Conservation (phyloP, 1,140 invertebrate genomes). For the Micrasema minimum region DNA sequence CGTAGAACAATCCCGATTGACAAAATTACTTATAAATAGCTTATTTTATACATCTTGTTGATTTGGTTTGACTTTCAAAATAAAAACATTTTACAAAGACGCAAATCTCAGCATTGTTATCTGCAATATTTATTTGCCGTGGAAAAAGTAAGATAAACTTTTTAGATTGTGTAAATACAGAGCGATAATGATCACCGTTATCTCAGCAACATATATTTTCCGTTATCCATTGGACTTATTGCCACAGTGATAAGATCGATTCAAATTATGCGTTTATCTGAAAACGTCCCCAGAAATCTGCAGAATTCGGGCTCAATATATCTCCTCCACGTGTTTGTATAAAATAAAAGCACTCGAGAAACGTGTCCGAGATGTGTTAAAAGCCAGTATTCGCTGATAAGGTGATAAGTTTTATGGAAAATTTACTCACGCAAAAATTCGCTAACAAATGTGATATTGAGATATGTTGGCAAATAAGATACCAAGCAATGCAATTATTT, state of each 20-base stretch:
- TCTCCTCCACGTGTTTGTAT: background rate
- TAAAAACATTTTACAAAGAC: no score
- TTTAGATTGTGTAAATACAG: slow-evolving; percentile 11
- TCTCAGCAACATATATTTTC: slow-evolving; percentile 17
- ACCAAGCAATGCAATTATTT: no score
- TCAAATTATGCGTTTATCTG: slow-evolving; percentile 33
- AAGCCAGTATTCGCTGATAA: background rate
- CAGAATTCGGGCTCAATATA: background rate
- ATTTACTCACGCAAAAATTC: background rate
- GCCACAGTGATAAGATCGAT: slow-evolving; percentile 19
- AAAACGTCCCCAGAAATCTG: background rate
- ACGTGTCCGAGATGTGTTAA: background rate
- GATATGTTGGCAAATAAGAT: no score
- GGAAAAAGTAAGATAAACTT: no score
- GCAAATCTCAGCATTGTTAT: no score
- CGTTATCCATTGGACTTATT: slow-evolving; percentile 32
- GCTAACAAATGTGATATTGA: no score
- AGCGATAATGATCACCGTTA: slow-evolving; percentile 18
- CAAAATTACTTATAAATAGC: no score
- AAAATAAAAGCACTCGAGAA: slow-evolving; percentile 8
- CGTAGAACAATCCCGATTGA: no score
- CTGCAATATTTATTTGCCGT: no score
- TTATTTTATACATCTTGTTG: no score
- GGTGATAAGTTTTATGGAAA: background rate
- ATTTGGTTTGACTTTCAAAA: no score